Evolutionary conservation across 2,888 invertebrate species (phyloP).

Genomic region (Meteorus cinctellus): DNA sequence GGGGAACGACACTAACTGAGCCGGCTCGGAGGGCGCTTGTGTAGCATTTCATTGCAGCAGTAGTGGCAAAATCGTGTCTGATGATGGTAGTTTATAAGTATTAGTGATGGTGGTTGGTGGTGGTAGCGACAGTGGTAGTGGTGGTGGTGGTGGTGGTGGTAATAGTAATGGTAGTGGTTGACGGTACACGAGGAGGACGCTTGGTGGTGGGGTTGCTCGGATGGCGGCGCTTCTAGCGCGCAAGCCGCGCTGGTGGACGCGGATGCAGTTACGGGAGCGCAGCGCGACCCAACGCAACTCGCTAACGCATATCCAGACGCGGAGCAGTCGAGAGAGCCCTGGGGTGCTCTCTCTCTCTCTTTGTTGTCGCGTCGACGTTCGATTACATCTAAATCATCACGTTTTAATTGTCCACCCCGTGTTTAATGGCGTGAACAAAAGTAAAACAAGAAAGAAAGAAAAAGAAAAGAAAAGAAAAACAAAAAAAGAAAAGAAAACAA

Average conservation of each 20-base stretch:
- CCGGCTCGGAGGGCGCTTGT: constrained; percentile 28
- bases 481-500: constrained; percentile 21
- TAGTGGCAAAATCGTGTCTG: background rate
- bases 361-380: constrained; percentile 44
- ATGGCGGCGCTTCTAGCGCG: constrained; percentile 71
- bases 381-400: constrained; percentile 11
- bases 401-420: background rate
- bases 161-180: constrained; percentile 50
- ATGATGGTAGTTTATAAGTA: background rate
- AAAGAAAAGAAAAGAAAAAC: background rate
- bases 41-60: constrained; percentile 32
- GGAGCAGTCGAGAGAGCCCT: constrained; percentile 52
- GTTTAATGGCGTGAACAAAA: constrained; percentile 1
- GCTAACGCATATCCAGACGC: constrained; percentile 62
- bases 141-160: constrained; percentile 45
- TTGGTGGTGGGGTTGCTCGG: constrained; percentile 57
- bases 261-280: constrained; percentile 74
- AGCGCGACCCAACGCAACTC: constrained; percentile 73
- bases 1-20: constrained; percentile 24
- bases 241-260: constrained; percentile 70
- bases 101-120: constrained; percentile 28
- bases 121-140: constrained; percentile 44
- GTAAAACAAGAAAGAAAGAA: background rate
- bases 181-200: constrained; percentile 44
- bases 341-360: constrained; percentile 45